phyloP scores from a whole-genome alignment of 2,113 vertebrate genomes.

The Hemiscyllium ocellatum region DNA sequence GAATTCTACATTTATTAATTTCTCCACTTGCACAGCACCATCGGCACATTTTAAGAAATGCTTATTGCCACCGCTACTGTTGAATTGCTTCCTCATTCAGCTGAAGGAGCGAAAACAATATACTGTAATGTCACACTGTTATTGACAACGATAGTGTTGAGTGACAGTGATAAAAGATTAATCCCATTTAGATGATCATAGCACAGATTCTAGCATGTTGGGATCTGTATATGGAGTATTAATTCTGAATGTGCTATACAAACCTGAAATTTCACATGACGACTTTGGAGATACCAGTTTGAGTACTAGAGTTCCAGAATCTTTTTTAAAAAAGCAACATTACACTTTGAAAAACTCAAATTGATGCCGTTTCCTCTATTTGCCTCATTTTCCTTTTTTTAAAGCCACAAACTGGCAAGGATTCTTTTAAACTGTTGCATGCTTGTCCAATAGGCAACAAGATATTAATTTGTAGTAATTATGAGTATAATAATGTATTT shows the following conservation, averaged over 20 bases:
- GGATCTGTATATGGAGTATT: neutral
- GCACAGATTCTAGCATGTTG: neutral
- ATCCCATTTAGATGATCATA: neutral
- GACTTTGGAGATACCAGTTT: neutral
- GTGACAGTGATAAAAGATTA: neutral
- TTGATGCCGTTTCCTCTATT: neutral
- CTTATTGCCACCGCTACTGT: neutral
- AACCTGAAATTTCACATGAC: neutral
- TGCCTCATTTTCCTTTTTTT: neutral
- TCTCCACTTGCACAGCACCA: neutral
- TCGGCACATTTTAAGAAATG: neutral
- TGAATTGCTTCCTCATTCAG: neutral
- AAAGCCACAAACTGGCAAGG: neutral
- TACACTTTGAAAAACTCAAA: neutral
- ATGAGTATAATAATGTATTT: neutral
- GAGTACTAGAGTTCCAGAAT: neutral
- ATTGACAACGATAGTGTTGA: neutral
- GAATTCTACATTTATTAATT: neutral
- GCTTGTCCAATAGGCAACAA: neutral
- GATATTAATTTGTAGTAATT: slow-evolving; percentile 21
- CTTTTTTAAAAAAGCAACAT: neutral
- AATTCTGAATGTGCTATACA: neutral
- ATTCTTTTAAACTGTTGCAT: neutral
- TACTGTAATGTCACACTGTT: neutral
- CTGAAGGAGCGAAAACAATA: neutral